Conservation (phyloP, 2,113 vertebrate species). For the Epinephelus lanceolatus region DNA sequence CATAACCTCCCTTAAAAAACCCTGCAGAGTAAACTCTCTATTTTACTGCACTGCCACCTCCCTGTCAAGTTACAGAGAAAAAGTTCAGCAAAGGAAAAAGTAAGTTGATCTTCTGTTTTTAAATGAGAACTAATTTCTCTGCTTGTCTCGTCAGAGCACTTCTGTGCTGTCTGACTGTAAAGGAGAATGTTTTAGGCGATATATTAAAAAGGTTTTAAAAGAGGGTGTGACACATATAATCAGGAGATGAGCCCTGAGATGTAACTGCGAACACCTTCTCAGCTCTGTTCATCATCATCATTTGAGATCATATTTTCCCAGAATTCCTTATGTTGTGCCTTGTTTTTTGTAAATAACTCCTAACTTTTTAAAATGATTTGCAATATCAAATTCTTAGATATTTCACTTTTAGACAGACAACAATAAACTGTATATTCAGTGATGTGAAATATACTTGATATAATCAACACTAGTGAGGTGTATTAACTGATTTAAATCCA, state of each 20-base stretch:
- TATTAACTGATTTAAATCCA: slow-evolving; percentile 67
- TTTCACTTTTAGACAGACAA: slow-evolving; percentile 61
- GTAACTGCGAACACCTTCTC: not conserved
- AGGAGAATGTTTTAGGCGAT: not conserved
- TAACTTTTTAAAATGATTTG: slow-evolving; percentile 47
- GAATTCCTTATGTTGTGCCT: slow-evolving; percentile 37
- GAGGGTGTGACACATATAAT: not conserved
- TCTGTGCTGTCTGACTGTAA: not conserved
- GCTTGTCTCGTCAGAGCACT: not conserved
- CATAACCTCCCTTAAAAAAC: not conserved
- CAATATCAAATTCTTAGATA: slow-evolving; percentile 63
- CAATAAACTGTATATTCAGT: slow-evolving; percentile 70
- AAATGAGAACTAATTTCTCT: not conserved
- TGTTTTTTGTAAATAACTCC: slow-evolving; percentile 75
- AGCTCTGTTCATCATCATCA: not conserved
- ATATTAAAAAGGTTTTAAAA: not conserved
- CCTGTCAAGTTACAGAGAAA: slow-evolving; percentile 11
- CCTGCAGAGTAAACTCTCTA: not conserved
- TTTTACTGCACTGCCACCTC: slow-evolving; percentile 2
- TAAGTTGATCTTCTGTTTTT: not conserved
- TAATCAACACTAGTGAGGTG: slow-evolving; percentile 61
- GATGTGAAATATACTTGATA: slow-evolving; percentile 51
- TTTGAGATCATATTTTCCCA: slow-evolving; percentile 29
- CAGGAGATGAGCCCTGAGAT: not conserved
- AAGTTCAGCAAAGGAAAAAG: not conserved